Evolutionary conservation across 2,113 vertebrate genomes (phyloP), one percentile per base, ranked within the genome.

Genomic region (Abramis brama): DNA sequence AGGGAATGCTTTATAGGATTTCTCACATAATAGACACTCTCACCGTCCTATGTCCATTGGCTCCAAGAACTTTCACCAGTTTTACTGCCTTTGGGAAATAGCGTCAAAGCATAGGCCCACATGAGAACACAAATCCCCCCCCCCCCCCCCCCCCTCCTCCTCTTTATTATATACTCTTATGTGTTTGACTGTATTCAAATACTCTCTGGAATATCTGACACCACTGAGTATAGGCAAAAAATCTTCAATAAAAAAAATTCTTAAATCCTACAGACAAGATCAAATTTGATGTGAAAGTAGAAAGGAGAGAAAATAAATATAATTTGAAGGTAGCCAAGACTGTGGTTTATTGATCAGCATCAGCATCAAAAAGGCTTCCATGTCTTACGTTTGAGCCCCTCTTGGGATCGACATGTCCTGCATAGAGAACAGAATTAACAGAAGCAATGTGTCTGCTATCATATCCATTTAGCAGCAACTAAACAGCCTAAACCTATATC

Each of bases 321-420:
- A 85, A 62, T 83, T 85, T 82, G 64, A 59, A 73, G 43, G 70
- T 36, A 36, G 45, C 43, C 27, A 77, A 79, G 81, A 86, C 62
- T 82, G 86, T 82, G 81, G 70, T 87, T 82, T 90, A 90, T 87
- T 84, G 87, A 87, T 88, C 60, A 59, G 45, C 57, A 75, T 84
- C 36, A 25, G 57, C 85, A 85, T 89, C 82, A 77, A 85, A 71
- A 83, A 15, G 19, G 30, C 30, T 89, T 78, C 45, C 66, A 77
- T 55, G 64, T 71, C 60, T 75, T 80, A 50, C 9, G 47, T 43
- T 77, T 6, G 6, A 36, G 66, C 3, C 68, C 52, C 82, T 85
- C 45, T 59, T 36, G 75, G 45, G 74, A 87, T 33, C 55, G 11
- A 12, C 47, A 55, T 21, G 76, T 47, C 33, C 62, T 82, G 52